Evolutionary conservation across 2,888 invertebrate genomes (phyloP).

Genomic region (Drosophila acutilabella): DNA sequence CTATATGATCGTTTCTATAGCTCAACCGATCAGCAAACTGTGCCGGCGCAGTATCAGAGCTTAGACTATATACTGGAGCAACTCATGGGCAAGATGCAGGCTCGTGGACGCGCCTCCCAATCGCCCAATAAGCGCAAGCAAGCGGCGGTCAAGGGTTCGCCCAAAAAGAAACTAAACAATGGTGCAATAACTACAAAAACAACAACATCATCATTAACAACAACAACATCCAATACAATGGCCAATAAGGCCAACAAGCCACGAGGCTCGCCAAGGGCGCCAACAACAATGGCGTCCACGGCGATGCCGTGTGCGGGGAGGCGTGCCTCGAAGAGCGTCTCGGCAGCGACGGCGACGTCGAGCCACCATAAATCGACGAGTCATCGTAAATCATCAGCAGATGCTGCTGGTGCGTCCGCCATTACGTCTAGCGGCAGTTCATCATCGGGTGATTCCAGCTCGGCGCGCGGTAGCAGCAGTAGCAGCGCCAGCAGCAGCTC

Average conservation of each 20-base stretch:
- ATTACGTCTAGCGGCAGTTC: conserved; percentile 81
- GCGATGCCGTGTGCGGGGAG: conserved; percentile 65
- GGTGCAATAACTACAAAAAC: conserved; percentile 77
- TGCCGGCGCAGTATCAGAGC: conserved; percentile 82
- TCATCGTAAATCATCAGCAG: conserved; percentile 34
- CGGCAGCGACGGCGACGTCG: conserved; percentile 61
- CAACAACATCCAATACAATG: conserved; percentile 43
- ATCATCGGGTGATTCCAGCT: conserved; percentile 81
- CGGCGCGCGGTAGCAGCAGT: conserved; percentile 73
- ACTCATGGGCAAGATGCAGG: conserved; percentile 74
- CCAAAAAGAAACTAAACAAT: conserved; percentile 84
- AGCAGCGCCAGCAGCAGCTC: conserved; percentile 20
- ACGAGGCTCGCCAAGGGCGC: conserved; percentile 61
- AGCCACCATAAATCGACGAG: conserved; percentile 45
- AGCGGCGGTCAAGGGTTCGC: conserved; percentile 59
- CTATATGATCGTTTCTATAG: conserved; percentile 95
- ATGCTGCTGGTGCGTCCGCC: conserved; percentile 65
- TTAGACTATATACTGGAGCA: conserved; percentile 83
- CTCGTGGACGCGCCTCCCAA: conserved; percentile 70
- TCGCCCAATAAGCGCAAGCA: conserved; percentile 79
- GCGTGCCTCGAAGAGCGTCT: conserved; percentile 76
- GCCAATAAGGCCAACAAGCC: conserved; percentile 56
- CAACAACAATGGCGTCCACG: conserved; percentile 35
- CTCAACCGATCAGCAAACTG: conserved; percentile 68
- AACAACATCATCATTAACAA: conserved; percentile 38